Evolutionary conservation across 2,888 invertebrate species (phyloP), one percentile per base, ranked within the genome.

Genomic region (Bugula neritina): DNA sequence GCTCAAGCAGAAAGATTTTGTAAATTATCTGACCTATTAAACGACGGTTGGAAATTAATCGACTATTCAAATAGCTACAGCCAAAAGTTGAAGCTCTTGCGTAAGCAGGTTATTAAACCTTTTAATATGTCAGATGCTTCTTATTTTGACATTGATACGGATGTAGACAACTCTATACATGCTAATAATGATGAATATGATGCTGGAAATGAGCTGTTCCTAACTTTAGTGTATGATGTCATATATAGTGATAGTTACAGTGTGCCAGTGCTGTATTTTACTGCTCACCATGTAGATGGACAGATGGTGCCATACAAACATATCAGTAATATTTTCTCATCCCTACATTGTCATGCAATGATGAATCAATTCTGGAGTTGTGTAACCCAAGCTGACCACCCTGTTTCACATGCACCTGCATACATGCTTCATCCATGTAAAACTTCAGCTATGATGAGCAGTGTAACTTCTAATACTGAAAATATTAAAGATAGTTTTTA

Each of bases 191-290:
- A n/a, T n/a, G n/a, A n/a, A n/a, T n/a, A n/a, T n/a, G n/a, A n/a
- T n/a, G n/a, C n/a, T n/a, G n/a, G n/a, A n/a, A n/a, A n/a, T n/a
- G n/a, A n/a, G n/a, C n/a, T n/a, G n/a, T 43, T 43, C 10, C 10
- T 75, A 3, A 77, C 76, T 34, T 79, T 78, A 73, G 83, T 84
- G 72, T 85, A 83, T 73, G 83, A 85, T 73, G 75, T 85, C 1
- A 73, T 85, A 1, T 85, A 83, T 78, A 85, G 82, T 75, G 76
- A 76, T 54, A 84, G 83, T 72, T 85, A 84, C 74, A 74, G 74
- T 25, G 85, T 85, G 1, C 85, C 85, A 5, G 84, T 84, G 0
- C 75, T 85, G 0, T 85, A 83, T 73, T 83, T 85, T 73, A 83
- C 82, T 75, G 78, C 78, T 1, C 78, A 75, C 72, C 76, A 77